Base-by-base conservation (phyloP, 1,140 invertebrate genomes). In the Acyrthosiphon pisum region DNA sequence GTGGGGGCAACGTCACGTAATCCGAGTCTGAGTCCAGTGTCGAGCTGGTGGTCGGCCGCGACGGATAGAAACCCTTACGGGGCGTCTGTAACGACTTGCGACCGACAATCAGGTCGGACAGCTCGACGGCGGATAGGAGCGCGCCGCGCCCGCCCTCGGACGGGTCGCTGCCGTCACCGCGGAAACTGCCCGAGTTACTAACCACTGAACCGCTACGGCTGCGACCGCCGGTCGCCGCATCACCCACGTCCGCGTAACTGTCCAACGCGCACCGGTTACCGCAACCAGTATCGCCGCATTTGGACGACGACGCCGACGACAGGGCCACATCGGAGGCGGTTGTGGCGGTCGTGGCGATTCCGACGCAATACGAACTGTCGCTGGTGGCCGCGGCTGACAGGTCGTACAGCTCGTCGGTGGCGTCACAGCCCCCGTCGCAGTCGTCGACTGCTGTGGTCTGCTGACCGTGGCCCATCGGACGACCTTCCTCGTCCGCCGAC, bases 21-120 rank as follows among this genome's bases (percentile, higher is more conserved):
- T 98, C 98, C 30, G 97, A 98, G 94, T 98, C 97, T 2, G 98
- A 98, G 94, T 98, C 97, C 94, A 98, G 96, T 0, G 97, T 98
- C 86, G 97, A 96, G 94, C 97, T 97, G 44, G 98, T 97, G 0
- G 97, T 98, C 94, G 98, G 97, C 56, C 97, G 96, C 76, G 96
- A 97, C 11, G 97, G 98, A 95, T 98, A 98, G 26, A 96, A 96
- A 23, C 96, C 96, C 35, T 94, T 94, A 48, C 94, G 91, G 26
- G 94, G 94, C 93, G 94, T 94, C 30, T 94, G 94, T 76, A 94
- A 94, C 48, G 91, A 50, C 11, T 93, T 56, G 60, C 97, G 95
- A 0, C 97, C 97, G 4, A 98, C 97, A 91, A 98, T 98, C 44
- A 98, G 95, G 94, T 98, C 97, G 22, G 97, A 97, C 8, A 98